Base-by-base conservation (phyloP, 1,140 invertebrate genomes). In the Diploscapter pachys region DNA sequence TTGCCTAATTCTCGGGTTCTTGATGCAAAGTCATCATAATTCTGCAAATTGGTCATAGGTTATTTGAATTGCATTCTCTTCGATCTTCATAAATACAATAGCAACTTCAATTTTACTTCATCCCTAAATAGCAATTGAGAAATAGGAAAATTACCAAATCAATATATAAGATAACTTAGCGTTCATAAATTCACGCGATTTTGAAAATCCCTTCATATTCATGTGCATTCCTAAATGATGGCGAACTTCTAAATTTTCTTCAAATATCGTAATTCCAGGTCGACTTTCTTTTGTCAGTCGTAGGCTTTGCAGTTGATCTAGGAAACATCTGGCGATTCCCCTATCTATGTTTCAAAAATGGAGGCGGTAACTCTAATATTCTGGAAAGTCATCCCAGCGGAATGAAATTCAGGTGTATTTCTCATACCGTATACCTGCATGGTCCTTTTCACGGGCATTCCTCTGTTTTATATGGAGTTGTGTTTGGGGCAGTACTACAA, bases 391-490 rank as follows among this genome's bases (percentile, higher is more conserved):
- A 59, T 59, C 57, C 13, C 2, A 2, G 57, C 2, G 13, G 13
- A 59, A 59, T 59, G 57, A 13, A 59, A 86, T 31, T 31, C 31
- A 95, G 93, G 94, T 77, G 94, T 93, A 11, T 96, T 97, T 88
- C 89, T 97, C 81, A 92, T 97, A 83, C 94, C 94, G 51, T 97
- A 97, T 86, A 91, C 92, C 84, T 91, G 96, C 81, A 98, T 98
- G 95, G 87, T 98, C 85, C 88, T 96, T 75, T 91, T 97, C 74
- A 94, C 94, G 31, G 96, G 96, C 49, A 94, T 99, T 82, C 96
- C 96, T 6, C 88, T 98, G 5, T 98, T 98, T 89, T 98, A 96
- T 85, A 97, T 99, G 95, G 96, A 98, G 87, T 88, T 98, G 80
- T 94, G 94, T 4, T 87, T 98, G 61, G 96, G 96, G n/a, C 96